Evolutionary conservation across 2,113 vertebrate genomes (phyloP), one percentile per base, ranked within the genome.

Genomic region (Ceratotherium simum): DNA sequence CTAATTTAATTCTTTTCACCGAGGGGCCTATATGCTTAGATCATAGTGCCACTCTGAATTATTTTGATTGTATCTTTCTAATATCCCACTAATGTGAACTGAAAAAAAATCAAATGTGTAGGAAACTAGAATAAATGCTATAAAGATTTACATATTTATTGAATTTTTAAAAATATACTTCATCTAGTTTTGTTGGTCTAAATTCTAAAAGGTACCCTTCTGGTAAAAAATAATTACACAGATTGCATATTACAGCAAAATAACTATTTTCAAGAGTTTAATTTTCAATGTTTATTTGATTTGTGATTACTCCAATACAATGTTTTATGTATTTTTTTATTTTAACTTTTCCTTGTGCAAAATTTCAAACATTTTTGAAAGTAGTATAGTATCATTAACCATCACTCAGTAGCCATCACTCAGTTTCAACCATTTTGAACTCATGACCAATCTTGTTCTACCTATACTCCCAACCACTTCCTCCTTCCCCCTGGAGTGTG

Each of bases 1-100:
- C 89, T 97, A 96, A 81, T 96, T 86, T 95, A 94, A 82, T 42
- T 86, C 9, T 85, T 87, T 97, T 93, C 90, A 76, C 42, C 11
- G 82, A 73, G 0, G 14, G 70, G 6, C 67, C 82, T 84, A 83
- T 92, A 76, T 23, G 21, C 39, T 70, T 56, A 92, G 27, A 86
- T 95, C 80, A 67, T 18, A 83, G 60, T 48, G 54, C 80, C 67
- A 70, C 42, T 90, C 72, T 76, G 62, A 84, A 76, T 97, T 96
- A 33, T 73, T 91, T 87, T 91, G 88, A 85, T 95, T 95, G 33
- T 93, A 62, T 82, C 18, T 93, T 83, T 90, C 56, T 75, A 72
- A 79, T 65, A 95, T 93, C 13, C 42, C 33, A 88, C 20, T 51
- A 76, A 67, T 88, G 25, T 91, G 83, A 93, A 86, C 11, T 23